These are phyloP conservation scores for Acipenser transmontanus DNA, from an alignment of 2,797 vertebrate species.

Conservation along the genomic window DNA sequence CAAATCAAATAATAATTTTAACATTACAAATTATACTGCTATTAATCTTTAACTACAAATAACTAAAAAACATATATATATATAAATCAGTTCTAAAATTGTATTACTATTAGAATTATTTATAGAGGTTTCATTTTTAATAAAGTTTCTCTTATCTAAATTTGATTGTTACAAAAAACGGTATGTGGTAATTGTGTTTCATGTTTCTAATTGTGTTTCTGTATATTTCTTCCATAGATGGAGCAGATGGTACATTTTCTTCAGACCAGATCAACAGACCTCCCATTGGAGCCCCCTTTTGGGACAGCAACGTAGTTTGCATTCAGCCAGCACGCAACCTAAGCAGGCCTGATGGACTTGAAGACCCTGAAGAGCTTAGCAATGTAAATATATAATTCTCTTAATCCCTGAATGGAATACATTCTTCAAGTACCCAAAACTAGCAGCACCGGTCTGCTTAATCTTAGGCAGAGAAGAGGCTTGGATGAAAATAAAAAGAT, in stretches of 20 bases:
- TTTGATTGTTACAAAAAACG: neutral
- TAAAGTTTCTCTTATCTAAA: neutral
- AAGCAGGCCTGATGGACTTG: constrained; percentile 80
- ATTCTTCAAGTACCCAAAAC: neutral
- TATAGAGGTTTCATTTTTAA: no score
- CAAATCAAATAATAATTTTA: no score
- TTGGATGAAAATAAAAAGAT: constrained; percentile 18
- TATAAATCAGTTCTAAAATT: no score
- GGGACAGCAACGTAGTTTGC: constrained; percentile 79
- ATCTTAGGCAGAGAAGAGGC: neutral
- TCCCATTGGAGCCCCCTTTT: constrained; percentile 66
- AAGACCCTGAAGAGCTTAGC: constrained; percentile 70
- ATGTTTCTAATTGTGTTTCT: neutral
- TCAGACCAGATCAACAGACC: constrained; percentile 78
- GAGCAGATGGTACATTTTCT: constrained; percentile 72
- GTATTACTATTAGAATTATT: no score
- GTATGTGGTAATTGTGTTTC: neutral
- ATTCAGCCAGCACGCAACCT: constrained; percentile 89
- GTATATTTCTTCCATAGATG: constrained; percentile 50
- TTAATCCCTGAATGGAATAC: constrained; percentile 6
- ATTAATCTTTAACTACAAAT: no score
- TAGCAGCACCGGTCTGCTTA: neutral
- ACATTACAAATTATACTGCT: no score
- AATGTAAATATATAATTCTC: constrained; percentile 50
- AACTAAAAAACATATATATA: no score